These are phyloP conservation scores for Labeo rohita DNA, from an alignment of 2,113 vertebrate species.

Conservation along the genomic window DNA sequence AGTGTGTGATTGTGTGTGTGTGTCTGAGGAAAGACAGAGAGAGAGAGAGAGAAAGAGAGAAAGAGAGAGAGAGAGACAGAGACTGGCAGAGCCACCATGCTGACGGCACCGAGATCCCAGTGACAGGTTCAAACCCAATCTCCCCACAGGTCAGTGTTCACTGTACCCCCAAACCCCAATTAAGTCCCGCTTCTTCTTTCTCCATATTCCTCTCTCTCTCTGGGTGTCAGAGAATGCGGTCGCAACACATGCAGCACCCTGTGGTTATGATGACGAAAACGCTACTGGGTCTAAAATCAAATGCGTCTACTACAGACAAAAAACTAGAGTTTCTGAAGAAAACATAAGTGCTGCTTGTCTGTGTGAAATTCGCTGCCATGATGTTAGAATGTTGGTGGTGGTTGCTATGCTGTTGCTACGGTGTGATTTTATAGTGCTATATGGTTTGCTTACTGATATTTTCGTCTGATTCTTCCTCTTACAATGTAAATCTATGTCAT, in stretches of 20 bases:
- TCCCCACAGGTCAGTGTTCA: slow-evolving; percentile 85
- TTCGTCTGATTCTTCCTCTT: background rate
- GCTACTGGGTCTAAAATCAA: slow-evolving; percentile 74
- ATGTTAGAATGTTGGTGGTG: background rate
- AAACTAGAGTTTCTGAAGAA: background rate
- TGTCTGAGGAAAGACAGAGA: slow-evolving; percentile 1
- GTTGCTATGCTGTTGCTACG: background rate
- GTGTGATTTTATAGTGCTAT: background rate
- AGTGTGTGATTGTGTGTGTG: slow-evolving; percentile 77
- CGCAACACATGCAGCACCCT: slow-evolving; percentile 63
- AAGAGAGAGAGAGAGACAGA: slow-evolving; percentile 59
- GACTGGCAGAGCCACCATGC: slow-evolving; percentile 80
- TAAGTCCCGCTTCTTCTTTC: slow-evolving; percentile 71
- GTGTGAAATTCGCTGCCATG: background rate
- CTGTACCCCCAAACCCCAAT: slow-evolving; percentile 74
- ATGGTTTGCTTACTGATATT: background rate
- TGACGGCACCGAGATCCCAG: slow-evolving; percentile 79
- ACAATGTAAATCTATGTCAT: background rate
- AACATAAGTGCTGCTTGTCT: background rate
- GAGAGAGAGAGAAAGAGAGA: slow-evolving; percentile 33
- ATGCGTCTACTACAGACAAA: slow-evolving; percentile 68
- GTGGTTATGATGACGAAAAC: slow-evolving; percentile 78
- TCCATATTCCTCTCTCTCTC: slow-evolving; percentile 68
- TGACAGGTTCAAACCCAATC: slow-evolving; percentile 78
- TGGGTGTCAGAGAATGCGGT: slow-evolving; percentile 37